These are phyloP conservation scores for Nasonovia ribisnigri DNA, from an alignment of 2,888 invertebrate species.

Conservation along the genomic window DNA sequence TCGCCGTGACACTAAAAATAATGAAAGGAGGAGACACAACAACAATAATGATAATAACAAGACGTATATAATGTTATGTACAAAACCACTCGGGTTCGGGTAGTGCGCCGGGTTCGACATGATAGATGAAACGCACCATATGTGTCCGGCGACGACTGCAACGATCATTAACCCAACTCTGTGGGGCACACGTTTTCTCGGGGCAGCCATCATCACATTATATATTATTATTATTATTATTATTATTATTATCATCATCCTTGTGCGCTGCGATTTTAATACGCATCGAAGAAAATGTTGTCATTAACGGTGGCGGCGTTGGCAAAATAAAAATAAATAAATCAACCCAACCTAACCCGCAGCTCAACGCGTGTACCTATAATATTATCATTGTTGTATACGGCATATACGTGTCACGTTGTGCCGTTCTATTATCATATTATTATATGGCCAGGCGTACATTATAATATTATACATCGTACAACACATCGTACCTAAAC, in stretches of 20 bases:
- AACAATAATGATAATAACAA: not conserved
- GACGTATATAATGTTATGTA: not conserved
- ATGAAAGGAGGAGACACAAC: slow-evolving; percentile 10
- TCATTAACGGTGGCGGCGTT: not conserved
- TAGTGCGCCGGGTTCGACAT: not conserved
- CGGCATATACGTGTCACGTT: not conserved
- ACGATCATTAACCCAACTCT: slow-evolving; percentile 32
- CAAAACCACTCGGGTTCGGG: not conserved
- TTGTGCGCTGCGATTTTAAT: not conserved
- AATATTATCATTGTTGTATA: not conserved
- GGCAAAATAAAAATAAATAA: not conserved
- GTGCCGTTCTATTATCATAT: not conserved
- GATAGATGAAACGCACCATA: slow-evolving; percentile 39
- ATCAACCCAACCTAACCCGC: not conserved
- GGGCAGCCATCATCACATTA: not conserved
- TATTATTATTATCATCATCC: not conserved
- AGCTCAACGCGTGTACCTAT: not conserved
- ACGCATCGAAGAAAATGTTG: not conserved
- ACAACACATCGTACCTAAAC: too few species aligned
- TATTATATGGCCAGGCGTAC: too few species aligned
- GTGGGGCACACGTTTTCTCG: not conserved
- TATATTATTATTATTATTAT: not conserved
- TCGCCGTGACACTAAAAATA: slow-evolving; percentile 11
- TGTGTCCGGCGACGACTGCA: not conserved
- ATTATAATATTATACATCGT: too few species aligned